Conservation (phyloP, 2,113 vertebrate genomes). For the Mus musculus region GRCm39 chr10:28219501-28220000, state of each 20-base stretch:
- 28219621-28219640: neutral
- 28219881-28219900: neutral
- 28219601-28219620: neutral
- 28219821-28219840: neutral
- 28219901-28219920: neutral
- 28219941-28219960: too few relatives aligned
- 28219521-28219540: neutral
- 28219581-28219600: neutral
- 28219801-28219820: neutral
- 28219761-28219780: neutral
- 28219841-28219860: neutral
- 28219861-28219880: neutral
- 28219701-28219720: neutral
- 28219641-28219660: conserved; percentile 17
- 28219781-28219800: neutral
- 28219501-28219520: too few relatives aligned
- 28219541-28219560: neutral
- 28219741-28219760: neutral
- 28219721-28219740: neutral
- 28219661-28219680: neutral
- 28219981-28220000: too few relatives aligned
- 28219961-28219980: too few relatives aligned
- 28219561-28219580: neutral
- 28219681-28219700: neutral
- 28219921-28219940: neutral